phyloP scores from a whole-genome alignment of 2,113 vertebrate genomes.

The Anarhynchus alexandrinus region DNA sequence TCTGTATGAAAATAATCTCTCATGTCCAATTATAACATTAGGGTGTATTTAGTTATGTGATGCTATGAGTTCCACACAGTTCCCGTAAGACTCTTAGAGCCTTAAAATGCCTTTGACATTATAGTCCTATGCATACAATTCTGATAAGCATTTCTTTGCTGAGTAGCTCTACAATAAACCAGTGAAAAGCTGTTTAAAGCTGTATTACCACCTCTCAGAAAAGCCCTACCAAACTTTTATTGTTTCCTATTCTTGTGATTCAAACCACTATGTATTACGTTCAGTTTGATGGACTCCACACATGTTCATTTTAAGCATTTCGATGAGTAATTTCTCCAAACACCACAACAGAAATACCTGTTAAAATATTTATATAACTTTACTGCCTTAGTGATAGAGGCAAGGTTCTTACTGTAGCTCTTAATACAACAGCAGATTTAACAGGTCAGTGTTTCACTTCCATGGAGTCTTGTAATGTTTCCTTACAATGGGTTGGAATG shows the following conservation, averaged over 20 bases:
- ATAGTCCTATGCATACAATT: background rate
- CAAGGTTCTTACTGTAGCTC: background rate
- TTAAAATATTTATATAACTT: slow-evolving; percentile 50
- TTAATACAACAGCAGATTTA: background rate
- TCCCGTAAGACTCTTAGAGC: background rate
- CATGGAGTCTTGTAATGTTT: background rate
- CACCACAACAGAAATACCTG: background rate
- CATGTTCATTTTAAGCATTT: background rate
- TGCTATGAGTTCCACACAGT: background rate
- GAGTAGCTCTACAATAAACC: background rate
- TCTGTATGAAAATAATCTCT: background rate
- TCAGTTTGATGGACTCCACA: background rate
- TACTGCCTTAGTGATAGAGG: background rate
- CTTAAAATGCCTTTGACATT: background rate
- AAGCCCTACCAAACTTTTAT: background rate
- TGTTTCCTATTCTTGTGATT: background rate
- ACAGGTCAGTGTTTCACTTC: background rate
- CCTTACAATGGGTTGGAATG: background rate
- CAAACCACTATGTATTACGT: background rate
- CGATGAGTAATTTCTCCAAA: background rate
- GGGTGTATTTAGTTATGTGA: background rate
- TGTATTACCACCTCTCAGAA: background rate
- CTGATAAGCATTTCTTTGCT: background rate
- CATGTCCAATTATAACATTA: background rate
- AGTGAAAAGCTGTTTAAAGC: background rate